phyloP scores from a whole-genome alignment of 2,113 vertebrate genomes.

The Cynopterus brachyotis region DNA sequence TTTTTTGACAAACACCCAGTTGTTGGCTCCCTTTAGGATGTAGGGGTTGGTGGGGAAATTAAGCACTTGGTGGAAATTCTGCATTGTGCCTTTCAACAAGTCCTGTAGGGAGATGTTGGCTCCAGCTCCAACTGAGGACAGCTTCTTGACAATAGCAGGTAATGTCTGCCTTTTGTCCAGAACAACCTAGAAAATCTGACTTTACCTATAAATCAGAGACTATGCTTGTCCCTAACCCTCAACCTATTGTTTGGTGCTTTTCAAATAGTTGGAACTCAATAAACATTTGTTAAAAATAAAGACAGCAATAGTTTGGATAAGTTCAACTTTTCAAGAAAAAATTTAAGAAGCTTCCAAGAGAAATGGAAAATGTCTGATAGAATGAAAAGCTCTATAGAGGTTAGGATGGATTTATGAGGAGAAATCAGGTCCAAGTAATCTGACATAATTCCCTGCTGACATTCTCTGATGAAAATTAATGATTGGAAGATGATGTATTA shows the following conservation, averaged over 20 bases:
- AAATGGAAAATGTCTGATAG: constrained; percentile 57
- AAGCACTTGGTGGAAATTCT: neutral
- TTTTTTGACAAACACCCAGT: neutral
- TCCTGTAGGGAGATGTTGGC: neutral
- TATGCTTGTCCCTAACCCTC: neutral
- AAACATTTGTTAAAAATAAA: constrained; percentile 37
- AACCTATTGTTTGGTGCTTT: neutral
- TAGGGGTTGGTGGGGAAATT: neutral
- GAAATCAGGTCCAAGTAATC: constrained; percentile 5
- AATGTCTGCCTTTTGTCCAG: neutral
- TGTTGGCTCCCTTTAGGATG: neutral
- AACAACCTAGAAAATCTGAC: neutral
- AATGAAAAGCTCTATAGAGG: constrained; percentile 1
- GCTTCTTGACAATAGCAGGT: neutral
- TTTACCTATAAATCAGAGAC: neutral
- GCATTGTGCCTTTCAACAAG: neutral
- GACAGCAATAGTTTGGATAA: constrained; percentile 16
- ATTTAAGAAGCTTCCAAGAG: constrained; percentile 31
- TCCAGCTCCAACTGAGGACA: neutral
- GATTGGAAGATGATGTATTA: constrained; percentile 46
- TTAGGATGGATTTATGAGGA: constrained; percentile 56
- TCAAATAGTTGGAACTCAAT: neutral
- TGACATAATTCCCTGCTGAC: constrained; percentile 64
- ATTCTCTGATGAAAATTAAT: constrained; percentile 61
- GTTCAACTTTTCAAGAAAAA: constrained; percentile 54